Base-by-base conservation (phyloP, 2,888 invertebrate genomes). In the Dasysyrphus tricinctus region DNA sequence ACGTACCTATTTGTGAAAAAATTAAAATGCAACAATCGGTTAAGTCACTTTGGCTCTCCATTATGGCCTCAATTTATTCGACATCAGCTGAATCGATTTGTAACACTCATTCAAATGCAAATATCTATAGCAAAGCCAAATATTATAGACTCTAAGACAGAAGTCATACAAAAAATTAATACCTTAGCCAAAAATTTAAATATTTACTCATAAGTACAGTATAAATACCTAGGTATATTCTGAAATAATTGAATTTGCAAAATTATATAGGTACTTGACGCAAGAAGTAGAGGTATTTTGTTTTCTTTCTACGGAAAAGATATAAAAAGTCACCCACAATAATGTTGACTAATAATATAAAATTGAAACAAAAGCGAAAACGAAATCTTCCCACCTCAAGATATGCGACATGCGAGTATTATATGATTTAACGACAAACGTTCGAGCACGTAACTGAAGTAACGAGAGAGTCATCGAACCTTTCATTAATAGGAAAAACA, bases 401-500 rank as follows among this genome's bases (percentile, higher is more conserved):
- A 16, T 12, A 12, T 39, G 3, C 24, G 24, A 12, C 1, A 63
- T 16, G 32, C 24, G 32, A 63, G 4, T 32, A 69, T 81, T 82
- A 82, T 75, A 69, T 86, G 81, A 86, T 51, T 77, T 65, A 73
- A 85, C 63, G 70, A 78, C 76, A 80, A 81, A 69, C 81, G 77
- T 57, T 73, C 34, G 70, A 49, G 85, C 85, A 86, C 85, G 85
- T 86, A 80, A 65, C 47, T 44, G 42, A 76, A 69, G 72, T 67
- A 74, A 59, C 44, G 78, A 56, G 63, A 57, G 70, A 72, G 86
- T 81, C 86, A 86, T 78, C 81, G 86, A 81, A 86, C 86, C 81
- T 81, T 81, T 72, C 70, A 75, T 86, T 81, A 70, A 86, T 78
- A 78, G 70, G 78, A 81, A 86, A 81, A 78, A 78, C 74, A 81